Evolutionary conservation across 2,113 vertebrate genomes (phyloP).

Genomic region (Lophochroa leadbeateri): DNA sequence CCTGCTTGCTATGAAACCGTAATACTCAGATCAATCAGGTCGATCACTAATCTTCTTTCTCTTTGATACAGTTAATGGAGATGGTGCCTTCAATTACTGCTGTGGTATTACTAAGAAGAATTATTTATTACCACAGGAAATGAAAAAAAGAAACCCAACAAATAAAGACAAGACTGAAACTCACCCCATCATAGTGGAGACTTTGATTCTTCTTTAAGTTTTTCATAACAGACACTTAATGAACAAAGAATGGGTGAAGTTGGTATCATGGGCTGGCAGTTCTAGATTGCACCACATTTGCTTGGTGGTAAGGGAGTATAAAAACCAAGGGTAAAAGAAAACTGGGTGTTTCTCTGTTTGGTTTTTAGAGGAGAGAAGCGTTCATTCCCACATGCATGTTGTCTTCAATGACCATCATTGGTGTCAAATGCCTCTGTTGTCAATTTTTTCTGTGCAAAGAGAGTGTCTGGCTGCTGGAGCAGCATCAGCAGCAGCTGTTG

Average conservation of each 20-base stretch:
- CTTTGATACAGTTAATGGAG: neutral
- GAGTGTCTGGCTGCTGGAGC: neutral
- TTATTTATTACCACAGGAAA: neutral
- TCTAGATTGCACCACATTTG: neutral
- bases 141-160: neutral
- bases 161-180: neutral
- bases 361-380: neutral
- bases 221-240: neutral
- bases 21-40: neutral
- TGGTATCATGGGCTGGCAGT: neutral
- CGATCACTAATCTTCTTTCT: neutral
- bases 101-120: neutral
- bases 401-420: neutral
- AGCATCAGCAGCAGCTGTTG: fast-evolving
- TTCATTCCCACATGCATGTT: neutral
- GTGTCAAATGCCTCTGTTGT: neutral
- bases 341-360: neutral
- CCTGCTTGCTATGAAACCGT: neutral
- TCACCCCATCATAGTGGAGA: neutral
- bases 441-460: neutral
- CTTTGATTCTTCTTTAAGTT: neutral
- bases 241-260: neutral
- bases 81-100: neutral
- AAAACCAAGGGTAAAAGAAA: neutral
- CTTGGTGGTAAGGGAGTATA: neutral